A percentile compares a stretch with the other conserved stretches of the same genome.
Evolutionary conservation across 1,140 invertebrate species (phyloP).

Genomic region (Pomacea maculata): DNA sequence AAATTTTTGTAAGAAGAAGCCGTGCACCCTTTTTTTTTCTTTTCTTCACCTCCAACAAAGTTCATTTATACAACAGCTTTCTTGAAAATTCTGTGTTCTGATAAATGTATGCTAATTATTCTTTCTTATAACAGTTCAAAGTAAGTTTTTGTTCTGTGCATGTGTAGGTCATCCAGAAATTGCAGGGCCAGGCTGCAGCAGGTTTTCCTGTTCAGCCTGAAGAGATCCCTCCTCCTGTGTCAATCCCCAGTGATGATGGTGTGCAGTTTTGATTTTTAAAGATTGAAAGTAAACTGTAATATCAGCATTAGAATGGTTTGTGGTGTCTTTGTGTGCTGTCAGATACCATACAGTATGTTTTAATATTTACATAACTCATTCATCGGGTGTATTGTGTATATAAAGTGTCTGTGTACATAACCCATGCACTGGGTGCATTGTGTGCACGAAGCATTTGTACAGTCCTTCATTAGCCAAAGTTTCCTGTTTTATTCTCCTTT

Average conservation of each 20-base stretch:
- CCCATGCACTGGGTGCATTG: too few relatives aligned
- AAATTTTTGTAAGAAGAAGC: too few relatives aligned
- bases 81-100: not conserved
- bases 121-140: not conserved
- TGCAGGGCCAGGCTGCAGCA: slow-evolving; percentile 25
- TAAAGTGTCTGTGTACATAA: too few relatives aligned
- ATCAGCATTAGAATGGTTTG: not conserved
- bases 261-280: slow-evolving; percentile 5
- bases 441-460: too few relatives aligned
- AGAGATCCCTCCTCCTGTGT: slow-evolving; percentile 30
- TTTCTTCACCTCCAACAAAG: too few relatives aligned
- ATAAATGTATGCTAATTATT: not conserved
- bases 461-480: too few relatives aligned
- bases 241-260: slow-evolving; percentile 33
- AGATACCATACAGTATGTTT: not conserved
- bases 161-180: slow-evolving; percentile 25
- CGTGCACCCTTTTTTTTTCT: too few relatives aligned
- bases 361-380: too few relatives aligned
- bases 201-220: slow-evolving; percentile 28
- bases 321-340: not conserved
- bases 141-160: not conserved
- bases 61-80: too few relatives aligned
- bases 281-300: not conserved
- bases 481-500: too few relatives aligned
- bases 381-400: too few relatives aligned